Evolutionary conservation across 2,888 invertebrate species (phyloP).

Genomic region (Globia sparganii): DNA sequence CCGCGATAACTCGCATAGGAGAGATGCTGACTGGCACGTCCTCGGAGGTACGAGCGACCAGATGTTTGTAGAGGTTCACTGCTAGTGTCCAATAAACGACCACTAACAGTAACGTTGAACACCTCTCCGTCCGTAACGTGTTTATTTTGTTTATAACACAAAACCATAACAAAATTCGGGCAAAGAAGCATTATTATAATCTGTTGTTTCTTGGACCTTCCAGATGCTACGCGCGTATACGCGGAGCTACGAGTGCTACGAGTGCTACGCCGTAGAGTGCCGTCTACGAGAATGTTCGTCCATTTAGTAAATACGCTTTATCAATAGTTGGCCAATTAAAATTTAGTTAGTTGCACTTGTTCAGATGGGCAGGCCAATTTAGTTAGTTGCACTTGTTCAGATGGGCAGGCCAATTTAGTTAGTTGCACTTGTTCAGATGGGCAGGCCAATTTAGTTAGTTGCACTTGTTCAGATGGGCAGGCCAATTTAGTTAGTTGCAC

Average conservation of each 20-base stretch:
- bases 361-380: too few relatives aligned
- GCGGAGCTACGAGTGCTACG: constrained; percentile 14
- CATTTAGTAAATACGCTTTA: constrained; percentile 23
- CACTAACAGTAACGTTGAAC: not conserved
- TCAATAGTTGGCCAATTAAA: constrained; percentile 45
- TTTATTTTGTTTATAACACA: not conserved
- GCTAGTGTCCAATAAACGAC: not conserved
- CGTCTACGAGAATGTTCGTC: constrained; percentile 8
- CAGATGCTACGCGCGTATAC: not conserved
- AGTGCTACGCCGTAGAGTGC: constrained; percentile 19
- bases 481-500: too few relatives aligned
- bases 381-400: too few relatives aligned
- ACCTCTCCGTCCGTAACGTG: not conserved
- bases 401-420: too few relatives aligned
- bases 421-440: too few relatives aligned
- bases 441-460: too few relatives aligned
- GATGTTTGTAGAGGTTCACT: constrained; percentile 32
- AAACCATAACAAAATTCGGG: not conserved
- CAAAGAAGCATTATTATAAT: not conserved
- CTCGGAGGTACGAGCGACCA: not conserved
- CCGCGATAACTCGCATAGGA: not conserved
- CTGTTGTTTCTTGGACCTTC: not conserved
- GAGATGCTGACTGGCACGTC: constrained; percentile 12
- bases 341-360: constrained; percentile 27
- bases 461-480: too few relatives aligned